Evolutionary conservation across 1,140 invertebrate species (phyloP).

Genomic region (Gryon sp.): DNA sequence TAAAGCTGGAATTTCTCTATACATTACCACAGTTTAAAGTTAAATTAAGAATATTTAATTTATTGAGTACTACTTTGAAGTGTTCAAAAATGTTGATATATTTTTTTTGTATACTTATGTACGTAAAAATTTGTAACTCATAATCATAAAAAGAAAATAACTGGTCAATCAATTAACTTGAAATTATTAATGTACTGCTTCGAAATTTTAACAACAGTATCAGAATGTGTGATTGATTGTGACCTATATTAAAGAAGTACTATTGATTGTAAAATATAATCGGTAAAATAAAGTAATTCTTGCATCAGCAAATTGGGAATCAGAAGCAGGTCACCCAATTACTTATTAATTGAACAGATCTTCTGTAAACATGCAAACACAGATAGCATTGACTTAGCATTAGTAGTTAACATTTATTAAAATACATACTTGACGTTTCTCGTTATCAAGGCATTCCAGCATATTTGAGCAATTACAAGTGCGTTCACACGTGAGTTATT

Average conservation of each 20-base stretch:
- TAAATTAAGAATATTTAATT: too few species aligned
- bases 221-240: slow-evolving; percentile 46
- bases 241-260: slow-evolving; percentile 40
- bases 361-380: slow-evolving; percentile 4
- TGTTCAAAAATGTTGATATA: too few species aligned
- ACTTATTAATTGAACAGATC: slow-evolving; percentile 40
- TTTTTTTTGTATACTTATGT: too few species aligned
- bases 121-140: too few species aligned
- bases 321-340: slow-evolving; percentile 29
- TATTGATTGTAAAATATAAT: slow-evolving; percentile 51
- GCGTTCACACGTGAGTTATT: slow-evolving; percentile 4
- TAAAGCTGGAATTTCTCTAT: too few species aligned
- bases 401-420: slow-evolving; percentile 4
- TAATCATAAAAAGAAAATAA: too few species aligned
- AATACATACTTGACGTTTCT: slow-evolving; percentile 15
- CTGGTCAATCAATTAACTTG: too few species aligned
- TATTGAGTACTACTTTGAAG: too few species aligned
- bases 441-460: neutral
- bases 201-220: slow-evolving; percentile 24
- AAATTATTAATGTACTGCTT: slow-evolving; percentile 29
- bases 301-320: slow-evolving; percentile 29
- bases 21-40: too few species aligned
- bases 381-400: slow-evolving; percentile 5
- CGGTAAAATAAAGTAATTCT: slow-evolving; percentile 41
- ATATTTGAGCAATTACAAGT: slow-evolving; percentile 3